phyloP scores from a whole-genome alignment of 2,113 vertebrate species.

The Coptodon bakossiorum region DNA sequence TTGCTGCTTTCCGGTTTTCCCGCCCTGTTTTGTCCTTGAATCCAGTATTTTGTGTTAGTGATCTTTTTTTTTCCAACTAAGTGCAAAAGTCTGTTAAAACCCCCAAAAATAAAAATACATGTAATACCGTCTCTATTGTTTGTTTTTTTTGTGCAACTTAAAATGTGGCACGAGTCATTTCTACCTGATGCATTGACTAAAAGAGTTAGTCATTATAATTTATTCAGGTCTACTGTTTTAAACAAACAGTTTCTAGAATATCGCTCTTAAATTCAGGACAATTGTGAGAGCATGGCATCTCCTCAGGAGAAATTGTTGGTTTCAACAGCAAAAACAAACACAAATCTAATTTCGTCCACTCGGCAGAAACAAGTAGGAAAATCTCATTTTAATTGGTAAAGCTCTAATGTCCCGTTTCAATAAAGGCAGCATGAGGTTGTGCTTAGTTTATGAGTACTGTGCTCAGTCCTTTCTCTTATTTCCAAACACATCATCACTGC shows the following conservation, averaged over 20 bases:
- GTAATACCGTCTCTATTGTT: not conserved
- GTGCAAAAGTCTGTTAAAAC: not conserved
- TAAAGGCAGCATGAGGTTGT: not conserved
- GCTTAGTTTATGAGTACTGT: not conserved
- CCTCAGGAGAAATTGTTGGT: not conserved
- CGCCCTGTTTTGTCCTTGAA: not conserved
- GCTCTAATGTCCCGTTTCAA: not conserved
- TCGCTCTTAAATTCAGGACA: not conserved
- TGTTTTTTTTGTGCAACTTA: not conserved
- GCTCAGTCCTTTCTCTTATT: not conserved
- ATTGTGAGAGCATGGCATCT: accelerated
- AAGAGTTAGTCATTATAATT: not conserved
- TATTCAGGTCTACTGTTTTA: not conserved
- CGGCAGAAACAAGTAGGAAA: not conserved
- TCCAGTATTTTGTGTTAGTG: not conserved
- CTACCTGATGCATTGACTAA: not conserved
- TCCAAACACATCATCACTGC: not conserved
- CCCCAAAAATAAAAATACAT: not conserved
- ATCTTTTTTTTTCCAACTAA: not conserved
- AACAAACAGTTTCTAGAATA: not conserved
- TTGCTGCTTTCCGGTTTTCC: not conserved
- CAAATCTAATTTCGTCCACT: not conserved
- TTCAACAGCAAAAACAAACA: not conserved
- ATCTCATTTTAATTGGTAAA: not conserved
- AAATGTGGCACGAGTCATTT: not conserved